phyloP scores from a whole-genome alignment of 2,797 vertebrate species.

The Acanthurus lineatus region DNA sequence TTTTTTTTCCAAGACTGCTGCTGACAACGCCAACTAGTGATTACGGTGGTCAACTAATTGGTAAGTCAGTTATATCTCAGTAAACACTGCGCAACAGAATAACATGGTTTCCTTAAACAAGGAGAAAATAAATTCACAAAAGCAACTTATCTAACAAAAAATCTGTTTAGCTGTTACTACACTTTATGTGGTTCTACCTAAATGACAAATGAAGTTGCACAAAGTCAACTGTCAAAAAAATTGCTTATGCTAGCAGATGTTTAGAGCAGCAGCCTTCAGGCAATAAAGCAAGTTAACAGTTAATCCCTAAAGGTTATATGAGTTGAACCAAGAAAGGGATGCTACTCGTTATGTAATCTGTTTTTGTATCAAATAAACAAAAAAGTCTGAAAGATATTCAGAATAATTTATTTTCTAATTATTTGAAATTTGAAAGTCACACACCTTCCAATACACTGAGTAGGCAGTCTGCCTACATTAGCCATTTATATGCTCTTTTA shows the following conservation, averaged over 20 bases:
- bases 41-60: too few species aligned
- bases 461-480: too few species aligned
- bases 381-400: background rate
- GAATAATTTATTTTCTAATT: background rate
- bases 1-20: too few species aligned
- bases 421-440: background rate
- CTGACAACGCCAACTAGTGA: too few species aligned
- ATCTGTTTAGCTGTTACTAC: too few species aligned
- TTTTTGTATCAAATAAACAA: background rate
- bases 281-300: background rate
- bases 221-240: background rate
- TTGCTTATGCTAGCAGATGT: background rate
- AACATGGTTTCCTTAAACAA: too few species aligned
- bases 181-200: background rate
- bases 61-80: too few species aligned
- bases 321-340: background rate
- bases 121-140: too few species aligned
- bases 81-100: too few species aligned
- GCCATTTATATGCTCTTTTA: background rate
- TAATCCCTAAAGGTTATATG: background rate
- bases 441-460: background rate
- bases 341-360: background rate
- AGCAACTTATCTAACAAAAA: too few species aligned
- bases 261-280: background rate
- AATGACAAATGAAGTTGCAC: background rate